Evolutionary conservation across 2,888 invertebrate species (phyloP), one percentile per base, ranked within the genome.

Genomic region (Phrixothrix hirtus): DNA sequence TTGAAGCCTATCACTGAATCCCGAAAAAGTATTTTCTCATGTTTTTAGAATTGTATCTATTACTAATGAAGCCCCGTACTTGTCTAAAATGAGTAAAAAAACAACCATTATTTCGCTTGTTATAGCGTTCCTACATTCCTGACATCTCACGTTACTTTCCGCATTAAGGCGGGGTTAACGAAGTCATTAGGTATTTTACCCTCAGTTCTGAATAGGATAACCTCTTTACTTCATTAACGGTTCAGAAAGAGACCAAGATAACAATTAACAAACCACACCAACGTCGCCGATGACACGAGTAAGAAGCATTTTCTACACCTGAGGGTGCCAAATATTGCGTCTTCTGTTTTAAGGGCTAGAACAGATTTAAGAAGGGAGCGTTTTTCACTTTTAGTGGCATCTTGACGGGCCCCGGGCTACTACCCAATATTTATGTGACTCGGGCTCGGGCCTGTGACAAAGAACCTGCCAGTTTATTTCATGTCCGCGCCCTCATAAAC

Each of bases 401-500:
- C 59, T 54, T 58, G 63, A 58, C 55, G 54, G 65, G 52, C 62
- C 62, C 61, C 44, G 54, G 63, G 57, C 62, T 63, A 64, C 58
- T 50, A 61, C 56, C 58, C 62, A 61, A 65, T 69, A 69, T 69
- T 69, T 67, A 67, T 67, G 63, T 62, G 60, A 55, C 52, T 57
- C 57, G 57, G 21, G 60, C 59, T 61, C 58, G 62, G 55, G 59
- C 53, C 63, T 58, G 64, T 61, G 67, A 69, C 66, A 69, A 67
- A 68, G 65, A 63, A 60, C 65, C 62, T 60, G 53, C 48, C 65
- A 62, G 63, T 66, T 67, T 63, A 64, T 65, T 62, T 65, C 64
- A 59, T 65, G 65, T 66, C 64, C 66, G 60, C 59, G 60, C 59
- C 61, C 66, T 65, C 64, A 65, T 67, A 67, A 68, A 67, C 65